Base-by-base conservation (phyloP, 2,888 invertebrate species). In the Scelioninae gen. 1 region DNA sequence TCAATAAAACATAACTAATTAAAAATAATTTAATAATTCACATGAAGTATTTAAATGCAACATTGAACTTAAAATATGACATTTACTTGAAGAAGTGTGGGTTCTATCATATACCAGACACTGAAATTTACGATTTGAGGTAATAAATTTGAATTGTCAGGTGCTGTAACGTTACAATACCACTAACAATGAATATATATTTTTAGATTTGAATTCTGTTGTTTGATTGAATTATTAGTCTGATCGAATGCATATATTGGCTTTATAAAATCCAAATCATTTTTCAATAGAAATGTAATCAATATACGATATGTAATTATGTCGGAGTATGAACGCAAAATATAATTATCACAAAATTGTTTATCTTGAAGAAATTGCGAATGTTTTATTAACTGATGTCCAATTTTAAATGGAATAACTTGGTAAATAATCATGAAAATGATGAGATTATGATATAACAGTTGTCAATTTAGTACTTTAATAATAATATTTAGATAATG, bases 1-100 rank as follows among this genome's bases (percentile, higher is more conserved):
- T 23, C 1, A 23, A 23, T 23, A 4, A 23, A 23, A 23, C 4
- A 23, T 23, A 23, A 4, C 10, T 34, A 34, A 34, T 7, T 56
- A 8, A 15, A 55, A 60, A 29, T n/a, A n/a, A 60, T 43, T 60
- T 23, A 47, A 62, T 31, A 32, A 47, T 60, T 10, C n/a, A 13
- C 31, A 16, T 15, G 62, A 38, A 15, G 32, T 66, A 55, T 66
- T 66, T 66, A 53, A 53, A 65, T 31, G 31, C 38, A 68, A 68
- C 31, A 66, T 53, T 68, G 56, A 69, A 69, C 56, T 56, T 69
- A 49, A 0, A 8, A 23, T 49, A n/a, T 56, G 68, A 71, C 60
- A 60, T 71, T 49, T 58, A 45, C 40, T 13, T 23, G 23, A 69
- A 15, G 43, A 34, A 47, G 6, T 32, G 49, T 45, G 31, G 45